Percentiles rank a stretch among this genome's conserved stretches.
phyloP scores from a whole-genome alignment of 2,888 invertebrate species.

The Callyntrura guangdongensis region DNA sequence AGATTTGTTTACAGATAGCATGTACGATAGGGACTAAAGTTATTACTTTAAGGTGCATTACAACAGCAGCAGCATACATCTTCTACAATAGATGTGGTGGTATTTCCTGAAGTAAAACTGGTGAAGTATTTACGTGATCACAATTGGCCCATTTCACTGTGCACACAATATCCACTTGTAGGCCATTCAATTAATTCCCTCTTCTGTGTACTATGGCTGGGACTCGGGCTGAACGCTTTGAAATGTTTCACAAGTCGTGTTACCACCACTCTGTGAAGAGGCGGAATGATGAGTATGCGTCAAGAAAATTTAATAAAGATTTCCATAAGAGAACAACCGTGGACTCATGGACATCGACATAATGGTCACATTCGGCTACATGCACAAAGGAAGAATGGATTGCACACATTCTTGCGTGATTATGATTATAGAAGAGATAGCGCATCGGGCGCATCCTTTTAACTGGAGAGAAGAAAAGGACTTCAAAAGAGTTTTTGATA shows the following conservation, averaged over 20 bases:
- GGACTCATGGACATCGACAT: too few relatives aligned
- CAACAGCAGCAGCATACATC: too few relatives aligned
- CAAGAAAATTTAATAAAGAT: slow-evolving; percentile 70
- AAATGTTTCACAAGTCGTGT: slow-evolving; percentile 8
- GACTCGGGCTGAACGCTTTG: neutral
- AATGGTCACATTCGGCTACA: neutral
- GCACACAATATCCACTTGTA: too few relatives aligned
- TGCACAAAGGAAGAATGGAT: neutral
- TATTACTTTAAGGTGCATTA: too few relatives aligned
- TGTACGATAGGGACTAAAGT: too few relatives aligned
- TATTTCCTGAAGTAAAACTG: too few relatives aligned
- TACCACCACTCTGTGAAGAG: neutral
- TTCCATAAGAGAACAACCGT: slow-evolving; percentile 29
- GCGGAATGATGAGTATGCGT: slow-evolving; percentile 63
- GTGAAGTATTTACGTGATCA: too few relatives aligned
- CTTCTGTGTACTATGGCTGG: too few relatives aligned
- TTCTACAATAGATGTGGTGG: too few relatives aligned
- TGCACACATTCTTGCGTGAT: neutral
- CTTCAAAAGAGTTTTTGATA: slow-evolving; percentile 1
- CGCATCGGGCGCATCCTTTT: slow-evolving; percentile 1
- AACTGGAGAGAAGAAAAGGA: slow-evolving; percentile 3
- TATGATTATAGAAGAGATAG: neutral
- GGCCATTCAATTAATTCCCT: too few relatives aligned
- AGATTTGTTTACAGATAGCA: too few relatives aligned
- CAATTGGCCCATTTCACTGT: too few relatives aligned